A percentile compares a stretch with the other conserved stretches of the same genome.
These are phyloP conservation scores for Indicator maculatus DNA, from an alignment of 2,113 vertebrate genomes.

Conservation along the genomic window DNA sequence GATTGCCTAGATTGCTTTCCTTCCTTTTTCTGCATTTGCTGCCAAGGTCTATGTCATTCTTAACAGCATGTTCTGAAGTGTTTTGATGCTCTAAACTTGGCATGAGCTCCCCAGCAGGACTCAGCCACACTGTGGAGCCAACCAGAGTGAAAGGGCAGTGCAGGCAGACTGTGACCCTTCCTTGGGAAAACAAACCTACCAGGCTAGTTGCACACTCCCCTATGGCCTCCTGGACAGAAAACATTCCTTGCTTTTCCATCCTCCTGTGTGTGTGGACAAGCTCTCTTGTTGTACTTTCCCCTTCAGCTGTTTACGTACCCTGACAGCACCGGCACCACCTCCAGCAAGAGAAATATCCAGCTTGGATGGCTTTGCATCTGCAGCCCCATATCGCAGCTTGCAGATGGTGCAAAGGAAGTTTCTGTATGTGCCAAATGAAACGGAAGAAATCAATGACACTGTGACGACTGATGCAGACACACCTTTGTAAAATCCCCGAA, in stretches of 20 bases:
- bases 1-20: not conserved
- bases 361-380: constrained; percentile 58
- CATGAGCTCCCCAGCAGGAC: not conserved
- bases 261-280: not conserved
- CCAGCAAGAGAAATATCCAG: constrained; percentile 80
- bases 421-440: constrained; percentile 84
- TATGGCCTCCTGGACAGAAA: fast-evolving
- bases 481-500: constrained; percentile 84
- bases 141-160: fast-evolving
- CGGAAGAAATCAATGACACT: constrained; percentile 78
- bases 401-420: constrained; percentile 76
- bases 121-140: fast-evolving
- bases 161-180: not conserved
- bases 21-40: not conserved
- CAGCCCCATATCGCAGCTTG: constrained; percentile 70
- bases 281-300: not conserved
- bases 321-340: constrained; percentile 75
- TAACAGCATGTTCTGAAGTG: not conserved
- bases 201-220: not conserved
- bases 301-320: constrained; percentile 66
- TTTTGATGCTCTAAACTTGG: not conserved
- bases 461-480: constrained; percentile 80
- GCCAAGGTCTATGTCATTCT: not conserved
- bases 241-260: not conserved
- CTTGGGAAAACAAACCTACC: not conserved